Evolutionary conservation across 2,888 invertebrate species (phyloP).

Genomic region (Kuschelorhynchus macadamiae): DNA sequence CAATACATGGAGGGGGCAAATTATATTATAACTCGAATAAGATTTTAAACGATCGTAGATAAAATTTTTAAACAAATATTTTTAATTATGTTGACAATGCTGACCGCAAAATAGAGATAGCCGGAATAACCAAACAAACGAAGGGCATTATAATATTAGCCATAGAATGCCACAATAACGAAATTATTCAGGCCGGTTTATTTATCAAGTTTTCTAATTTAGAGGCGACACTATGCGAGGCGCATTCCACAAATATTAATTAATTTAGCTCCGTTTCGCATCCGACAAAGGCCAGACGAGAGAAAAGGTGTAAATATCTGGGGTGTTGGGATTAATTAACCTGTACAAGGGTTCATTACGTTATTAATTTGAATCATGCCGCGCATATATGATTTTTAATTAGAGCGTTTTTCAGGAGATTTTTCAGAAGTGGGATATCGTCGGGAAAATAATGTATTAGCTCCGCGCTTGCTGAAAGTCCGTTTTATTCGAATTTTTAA

Average conservation of each 20-base stretch:
- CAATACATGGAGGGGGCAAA: too few relatives aligned
- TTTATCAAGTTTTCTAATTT: slow-evolving; percentile 42
- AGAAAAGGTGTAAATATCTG: slow-evolving; percentile 49
- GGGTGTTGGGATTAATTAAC: slow-evolving; percentile 48
- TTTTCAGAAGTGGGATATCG: slow-evolving; percentile 36
- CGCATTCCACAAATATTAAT: slow-evolving; percentile 50
- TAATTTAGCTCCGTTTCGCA: slow-evolving; percentile 42
- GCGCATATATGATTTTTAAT: slow-evolving; percentile 50
- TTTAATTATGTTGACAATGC: too few relatives aligned
- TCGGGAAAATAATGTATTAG: slow-evolving; percentile 37
- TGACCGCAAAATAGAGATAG: slow-evolving; percentile 3
- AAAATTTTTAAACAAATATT: too few relatives aligned
- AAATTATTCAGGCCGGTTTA: slow-evolving; percentile 34
- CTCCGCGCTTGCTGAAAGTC: slow-evolving; percentile 14
- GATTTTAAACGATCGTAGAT: too few relatives aligned
- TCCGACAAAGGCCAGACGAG: slow-evolving; percentile 37
- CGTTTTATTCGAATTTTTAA: slow-evolving; percentile 35
- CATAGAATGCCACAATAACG: slow-evolving; percentile 27
- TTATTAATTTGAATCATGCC: slow-evolving; percentile 50
- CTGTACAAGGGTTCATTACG: slow-evolving; percentile 51
- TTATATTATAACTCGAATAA: too few relatives aligned
- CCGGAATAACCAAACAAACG: neutral
- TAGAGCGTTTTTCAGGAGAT: slow-evolving; percentile 39
- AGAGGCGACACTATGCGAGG: slow-evolving; percentile 29
- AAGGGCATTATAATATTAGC: slow-evolving; percentile 6